phyloP scores from a whole-genome alignment of 2,888 invertebrate genomes.

The Tetheella fluctuosa region DNA sequence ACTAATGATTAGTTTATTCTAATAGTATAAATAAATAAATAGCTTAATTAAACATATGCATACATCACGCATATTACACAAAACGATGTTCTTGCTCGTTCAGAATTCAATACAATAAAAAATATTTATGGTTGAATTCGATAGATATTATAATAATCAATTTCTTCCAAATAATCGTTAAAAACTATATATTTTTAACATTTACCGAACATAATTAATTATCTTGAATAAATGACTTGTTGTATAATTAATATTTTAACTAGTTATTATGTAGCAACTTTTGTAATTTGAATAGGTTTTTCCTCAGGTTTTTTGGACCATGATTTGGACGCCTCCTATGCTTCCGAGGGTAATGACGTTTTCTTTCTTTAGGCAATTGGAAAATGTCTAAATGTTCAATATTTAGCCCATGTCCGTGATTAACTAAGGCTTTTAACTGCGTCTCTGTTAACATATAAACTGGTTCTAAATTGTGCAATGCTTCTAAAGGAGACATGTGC shows the following conservation, averaged over 20 bases:
- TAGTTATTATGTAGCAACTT: constrained; percentile 30
- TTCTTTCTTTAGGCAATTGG: constrained; percentile 52
- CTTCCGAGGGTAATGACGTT: constrained; percentile 48
- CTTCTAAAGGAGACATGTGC: not conserved
- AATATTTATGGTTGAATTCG: too few relatives aligned
- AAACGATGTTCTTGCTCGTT: not conserved
- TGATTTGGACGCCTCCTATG: constrained; percentile 49
- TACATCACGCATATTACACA: not conserved
- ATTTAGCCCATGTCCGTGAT: constrained; percentile 67
- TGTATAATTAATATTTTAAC: too few relatives aligned
- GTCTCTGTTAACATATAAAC: constrained; percentile 71
- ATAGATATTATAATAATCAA: too few relatives aligned
- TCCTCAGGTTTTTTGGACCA: constrained; percentile 48
- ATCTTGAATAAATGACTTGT: too few relatives aligned
- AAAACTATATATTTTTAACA: too few relatives aligned
- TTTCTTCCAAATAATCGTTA: too few relatives aligned
- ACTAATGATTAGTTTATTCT: constrained; percentile 12
- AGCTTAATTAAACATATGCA: not conserved
- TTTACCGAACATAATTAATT: too few relatives aligned
- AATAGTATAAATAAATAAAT: constrained; percentile 5
- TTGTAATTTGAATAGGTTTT: constrained; percentile 59
- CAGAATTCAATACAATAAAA: not conserved
- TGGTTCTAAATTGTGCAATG: constrained; percentile 54
- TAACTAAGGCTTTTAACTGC: constrained; percentile 65
- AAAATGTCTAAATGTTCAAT: constrained; percentile 70